A percentile compares a stretch with the other conserved stretches of the same genome.
Conservation (phyloP, 2,113 vertebrate genomes). For the Nannobrachium achirus region DNA sequence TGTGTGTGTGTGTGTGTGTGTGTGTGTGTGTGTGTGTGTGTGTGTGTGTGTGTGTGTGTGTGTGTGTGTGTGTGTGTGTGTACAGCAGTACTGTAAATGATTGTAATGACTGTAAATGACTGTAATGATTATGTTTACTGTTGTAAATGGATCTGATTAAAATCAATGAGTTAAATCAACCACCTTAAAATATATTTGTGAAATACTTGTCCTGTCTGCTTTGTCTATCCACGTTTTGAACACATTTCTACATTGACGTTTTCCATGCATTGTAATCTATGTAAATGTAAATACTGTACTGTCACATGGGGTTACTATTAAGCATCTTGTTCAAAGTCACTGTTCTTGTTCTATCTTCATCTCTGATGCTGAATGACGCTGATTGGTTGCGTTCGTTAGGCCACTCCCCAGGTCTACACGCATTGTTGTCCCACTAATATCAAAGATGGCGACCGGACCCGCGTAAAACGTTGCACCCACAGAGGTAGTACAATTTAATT, state of each 20-base stretch:
- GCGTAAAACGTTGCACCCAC: constrained; percentile 69
- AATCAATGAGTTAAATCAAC: constrained; percentile 61
- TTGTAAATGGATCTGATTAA: constrained; percentile 26
- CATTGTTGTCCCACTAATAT: constrained; percentile 71
- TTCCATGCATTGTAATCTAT: too few species aligned
- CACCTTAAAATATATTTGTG: constrained; percentile 41
- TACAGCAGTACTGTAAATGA: constrained; percentile 38
- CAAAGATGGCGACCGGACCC: constrained; percentile 81
- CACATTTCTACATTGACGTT: not conserved
- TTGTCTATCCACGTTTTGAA: not conserved
- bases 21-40: too few species aligned
- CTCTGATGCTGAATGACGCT: constrained; percentile 5
- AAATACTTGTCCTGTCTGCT: constrained; percentile 5
- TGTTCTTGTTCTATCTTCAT: not conserved
- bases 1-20: too few species aligned
- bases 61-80: too few species aligned
- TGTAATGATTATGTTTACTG: constrained; percentile 14
- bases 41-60: too few species aligned
- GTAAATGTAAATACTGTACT: too few species aligned
- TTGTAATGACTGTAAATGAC: constrained; percentile 13
- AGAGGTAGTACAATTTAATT: constrained; percentile 69
- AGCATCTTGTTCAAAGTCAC: not conserved
- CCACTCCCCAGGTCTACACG: constrained; percentile 60
- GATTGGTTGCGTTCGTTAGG: constrained; percentile 57
- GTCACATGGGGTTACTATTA: not conserved